Base-by-base conservation (phyloP, 2,797 vertebrate genomes). In the Anomalospiza imberbis region DNA sequence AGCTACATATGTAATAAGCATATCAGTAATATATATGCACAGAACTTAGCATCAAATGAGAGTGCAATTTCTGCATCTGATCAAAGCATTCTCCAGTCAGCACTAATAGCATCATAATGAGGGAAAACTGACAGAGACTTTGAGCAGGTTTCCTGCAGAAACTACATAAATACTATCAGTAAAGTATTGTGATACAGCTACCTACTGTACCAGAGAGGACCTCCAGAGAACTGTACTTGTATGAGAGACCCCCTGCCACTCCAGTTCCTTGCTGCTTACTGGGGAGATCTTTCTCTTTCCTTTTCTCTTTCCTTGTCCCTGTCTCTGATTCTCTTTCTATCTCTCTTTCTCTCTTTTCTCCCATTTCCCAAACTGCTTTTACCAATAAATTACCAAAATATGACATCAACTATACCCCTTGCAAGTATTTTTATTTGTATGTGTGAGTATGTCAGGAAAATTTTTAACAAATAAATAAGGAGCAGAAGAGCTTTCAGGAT, bases 61-160 rank as follows among this genome's bases (percentile, higher is more conserved):
- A 73, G 6, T 58, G 36, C 1, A 42, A 58, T 72, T 91, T 62
- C 70, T 83, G 11, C 28, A 80, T 32, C 47, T 88, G 63, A 62
- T 85, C 60, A 90, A 76, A 90, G 7, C 26, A 13, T 65, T 28
- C 9, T 62, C 6, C 31, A 54, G 48, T 48, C 72, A 76, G 8
- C 24, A 32, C 13, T 76, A 62, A 31, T 24, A 61, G 4, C 17
- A 73, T 62, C 44, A 54, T 54, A 66, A 76, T 42, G 47, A 48
- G 26, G 17, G 68, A 83, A 83, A 70, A 25, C 2, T 0, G 0
- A 20, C 8, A 26, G 44, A 44, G 51, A n/a, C 12, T 61, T 66
- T 36, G 34, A 70, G 17, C 7, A 77, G 2, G 4, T 57, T 57
- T 80, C 61, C 38, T 83, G 31, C 26, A 68, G 62, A 90, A 86